Conservation (phyloP, 1,140 invertebrate species). For the Oscheius sp. region DNA sequence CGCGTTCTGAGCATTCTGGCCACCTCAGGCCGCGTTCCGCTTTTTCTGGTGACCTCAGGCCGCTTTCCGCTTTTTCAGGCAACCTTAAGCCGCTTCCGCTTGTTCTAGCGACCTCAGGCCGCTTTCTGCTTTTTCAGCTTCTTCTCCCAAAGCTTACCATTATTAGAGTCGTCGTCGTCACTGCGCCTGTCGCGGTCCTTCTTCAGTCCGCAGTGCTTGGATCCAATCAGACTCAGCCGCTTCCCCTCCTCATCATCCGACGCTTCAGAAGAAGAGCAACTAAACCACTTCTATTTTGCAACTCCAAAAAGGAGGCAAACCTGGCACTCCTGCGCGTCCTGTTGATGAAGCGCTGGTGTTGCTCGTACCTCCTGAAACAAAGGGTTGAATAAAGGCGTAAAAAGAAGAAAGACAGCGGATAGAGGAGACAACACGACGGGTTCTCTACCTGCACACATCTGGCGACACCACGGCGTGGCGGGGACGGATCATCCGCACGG, state of each 20-base stretch:
- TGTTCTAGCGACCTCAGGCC: too few species aligned
- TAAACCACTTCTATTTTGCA: conserved; percentile 4
- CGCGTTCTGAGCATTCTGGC: background rate
- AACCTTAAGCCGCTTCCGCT: too few species aligned
- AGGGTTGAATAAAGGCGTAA: background rate
- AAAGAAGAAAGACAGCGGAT: background rate
- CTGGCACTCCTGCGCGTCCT: conserved; percentile 44
- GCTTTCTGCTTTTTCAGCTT: too few species aligned
- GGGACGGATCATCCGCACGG: conserved; percentile 43
- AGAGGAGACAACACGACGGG: background rate
- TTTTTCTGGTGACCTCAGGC: too few species aligned
- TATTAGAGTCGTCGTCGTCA: background rate
- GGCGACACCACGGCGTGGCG: conserved; percentile 49
- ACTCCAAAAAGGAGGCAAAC: background rate
- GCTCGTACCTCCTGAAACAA: conserved; percentile 39
- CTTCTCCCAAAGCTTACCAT: too few species aligned
- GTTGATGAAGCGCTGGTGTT: conserved; percentile 36
- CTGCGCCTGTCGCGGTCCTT: conserved; percentile 3
- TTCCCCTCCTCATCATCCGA: conserved; percentile 44
- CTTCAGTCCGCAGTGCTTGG: background rate
- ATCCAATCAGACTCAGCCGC: conserved; percentile 7
- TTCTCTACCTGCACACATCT: conserved; percentile 33
- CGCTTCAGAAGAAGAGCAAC: conserved; percentile 47
- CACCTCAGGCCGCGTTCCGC: too few species aligned
- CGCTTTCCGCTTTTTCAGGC: too few species aligned